A percentile compares a stretch with the other conserved stretches of the same genome.
phyloP scores from a whole-genome alignment of 2,797 vertebrate species.

The Emydoidea blandingii region DNA sequence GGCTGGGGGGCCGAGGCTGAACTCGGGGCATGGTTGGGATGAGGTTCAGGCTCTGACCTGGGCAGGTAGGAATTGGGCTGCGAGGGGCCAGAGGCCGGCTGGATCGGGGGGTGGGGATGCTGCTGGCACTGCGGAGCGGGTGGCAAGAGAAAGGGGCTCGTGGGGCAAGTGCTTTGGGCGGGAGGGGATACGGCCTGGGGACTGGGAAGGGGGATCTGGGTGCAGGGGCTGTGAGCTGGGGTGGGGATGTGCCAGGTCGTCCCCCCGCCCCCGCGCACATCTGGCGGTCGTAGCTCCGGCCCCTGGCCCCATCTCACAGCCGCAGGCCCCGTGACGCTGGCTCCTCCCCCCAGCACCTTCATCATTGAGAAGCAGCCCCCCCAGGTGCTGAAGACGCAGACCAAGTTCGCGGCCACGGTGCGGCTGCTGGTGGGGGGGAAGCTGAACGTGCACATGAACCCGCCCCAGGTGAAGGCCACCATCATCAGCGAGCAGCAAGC shows the following conservation, averaged over 20 bases:
- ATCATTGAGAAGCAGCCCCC: constrained; percentile 98
- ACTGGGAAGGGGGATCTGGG: rapidly evolving
- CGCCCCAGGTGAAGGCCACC: constrained; percentile 95
- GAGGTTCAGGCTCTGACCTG: background rate
- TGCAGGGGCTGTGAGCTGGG: background rate
- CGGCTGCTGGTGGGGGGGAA: constrained; percentile 95
- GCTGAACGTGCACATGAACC: constrained; percentile 98
- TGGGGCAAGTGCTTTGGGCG: background rate
- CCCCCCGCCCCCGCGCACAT: too few relatives aligned
- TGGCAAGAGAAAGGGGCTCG: background rate
- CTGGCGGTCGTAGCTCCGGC: too few relatives aligned
- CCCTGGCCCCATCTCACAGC: background rate
- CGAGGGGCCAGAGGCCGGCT: background rate
- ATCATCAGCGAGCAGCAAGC: constrained; percentile 97
- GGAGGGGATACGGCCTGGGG: background rate
- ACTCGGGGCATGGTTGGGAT: background rate
- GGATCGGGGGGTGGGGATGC: background rate
- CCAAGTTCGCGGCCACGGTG: constrained; percentile 95
- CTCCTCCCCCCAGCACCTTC: constrained; percentile 86
- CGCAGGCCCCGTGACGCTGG: background rate
- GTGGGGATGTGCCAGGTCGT: background rate
- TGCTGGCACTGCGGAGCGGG: background rate
- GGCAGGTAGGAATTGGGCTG: background rate
- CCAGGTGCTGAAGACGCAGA: constrained; percentile 95
- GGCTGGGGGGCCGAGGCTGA: background rate